A percentile compares a stretch with the other conserved stretches of the same genome.
These are phyloP conservation scores for Thunnus thynnus DNA, from an alignment of 2,113 vertebrate species.

Conservation along the genomic window DNA sequence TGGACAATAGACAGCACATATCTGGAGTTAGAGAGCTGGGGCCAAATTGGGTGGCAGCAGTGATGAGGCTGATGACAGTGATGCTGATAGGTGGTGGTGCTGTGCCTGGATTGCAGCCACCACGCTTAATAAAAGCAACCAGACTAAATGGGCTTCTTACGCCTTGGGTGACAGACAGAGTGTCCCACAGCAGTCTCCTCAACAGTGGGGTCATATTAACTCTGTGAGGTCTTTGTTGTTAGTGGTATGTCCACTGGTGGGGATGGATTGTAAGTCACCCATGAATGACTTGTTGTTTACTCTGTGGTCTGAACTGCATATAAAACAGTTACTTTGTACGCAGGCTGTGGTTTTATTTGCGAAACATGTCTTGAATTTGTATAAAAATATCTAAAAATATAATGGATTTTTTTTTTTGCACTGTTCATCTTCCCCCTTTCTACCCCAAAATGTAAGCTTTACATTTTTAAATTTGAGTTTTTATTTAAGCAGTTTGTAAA, in stretches of 20 bases:
- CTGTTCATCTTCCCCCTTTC: neutral
- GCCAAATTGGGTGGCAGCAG: conserved; percentile 10
- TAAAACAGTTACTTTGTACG: conserved; percentile 11
- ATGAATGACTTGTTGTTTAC: conserved; percentile 42
- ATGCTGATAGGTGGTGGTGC: conserved; percentile 38
- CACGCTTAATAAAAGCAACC: conserved; percentile 26
- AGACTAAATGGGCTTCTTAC: conserved; percentile 11
- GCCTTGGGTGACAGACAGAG: neutral
- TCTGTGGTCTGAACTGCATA: neutral
- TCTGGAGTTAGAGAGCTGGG: neutral
- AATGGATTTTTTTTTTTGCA: neutral
- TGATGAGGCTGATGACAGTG: conserved; percentile 43
- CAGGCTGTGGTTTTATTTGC: conserved; percentile 13
- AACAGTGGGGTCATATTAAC: conserved; percentile 32
- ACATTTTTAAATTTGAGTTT: no score
- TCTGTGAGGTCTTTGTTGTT: conserved; percentile 20
- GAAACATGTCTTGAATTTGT: neutral
- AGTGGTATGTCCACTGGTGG: conserved; percentile 13
- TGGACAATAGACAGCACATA: neutral
- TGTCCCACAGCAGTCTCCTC: conserved; percentile 32
- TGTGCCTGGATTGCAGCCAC: conserved; percentile 28
- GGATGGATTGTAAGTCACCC: conserved; percentile 27
- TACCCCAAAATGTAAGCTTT: neutral
- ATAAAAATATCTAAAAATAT: no score
- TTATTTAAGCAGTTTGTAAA: no score